Evolutionary conservation across 1,140 invertebrate genomes (phyloP).

Genomic region (Aphelinus certus): DNA sequence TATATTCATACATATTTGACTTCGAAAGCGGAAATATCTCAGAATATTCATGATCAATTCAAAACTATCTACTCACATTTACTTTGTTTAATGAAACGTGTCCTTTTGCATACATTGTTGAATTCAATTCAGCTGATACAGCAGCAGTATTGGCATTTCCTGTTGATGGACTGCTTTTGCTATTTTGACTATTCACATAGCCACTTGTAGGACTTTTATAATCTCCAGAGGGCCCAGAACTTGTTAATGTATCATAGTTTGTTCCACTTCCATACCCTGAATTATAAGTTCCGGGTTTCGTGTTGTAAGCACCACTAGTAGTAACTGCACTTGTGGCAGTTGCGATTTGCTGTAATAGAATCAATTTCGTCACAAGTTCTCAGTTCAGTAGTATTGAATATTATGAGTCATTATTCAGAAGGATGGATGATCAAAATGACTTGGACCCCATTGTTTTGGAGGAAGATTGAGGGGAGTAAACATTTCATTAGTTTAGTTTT

Average conservation of each 20-base stretch:
- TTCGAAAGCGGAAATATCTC: no score
- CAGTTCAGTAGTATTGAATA: no score
- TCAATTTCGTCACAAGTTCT: no score
- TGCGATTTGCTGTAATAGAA: constrained; percentile 70
- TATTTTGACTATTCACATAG: constrained; percentile 64
- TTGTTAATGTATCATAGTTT: constrained; percentile 73
- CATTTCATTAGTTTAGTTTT: no score
- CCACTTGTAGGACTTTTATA: constrained; percentile 60
- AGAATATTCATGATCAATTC: no score
- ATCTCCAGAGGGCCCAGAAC: constrained; percentile 65
- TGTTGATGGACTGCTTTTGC: constrained; percentile 61
- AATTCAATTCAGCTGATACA: constrained; percentile 71
- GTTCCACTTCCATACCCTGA: constrained; percentile 71
- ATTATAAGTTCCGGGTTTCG: constrained; percentile 73
- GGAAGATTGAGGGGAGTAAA: no score
- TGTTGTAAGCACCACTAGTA: constrained; percentile 71
- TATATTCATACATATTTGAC: no score
- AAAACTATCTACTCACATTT: constrained; percentile 67
- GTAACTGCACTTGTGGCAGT: constrained; percentile 71
- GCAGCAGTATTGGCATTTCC: constrained; percentile 67
- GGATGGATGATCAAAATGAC: no score
- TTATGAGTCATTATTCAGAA: no score
- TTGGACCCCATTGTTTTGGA: no score
- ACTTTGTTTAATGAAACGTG: constrained; percentile 80
- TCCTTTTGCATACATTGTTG: constrained; percentile 77